phyloP scores from a whole-genome alignment of 2,888 invertebrate species.

The Aquatica leii region DNA sequence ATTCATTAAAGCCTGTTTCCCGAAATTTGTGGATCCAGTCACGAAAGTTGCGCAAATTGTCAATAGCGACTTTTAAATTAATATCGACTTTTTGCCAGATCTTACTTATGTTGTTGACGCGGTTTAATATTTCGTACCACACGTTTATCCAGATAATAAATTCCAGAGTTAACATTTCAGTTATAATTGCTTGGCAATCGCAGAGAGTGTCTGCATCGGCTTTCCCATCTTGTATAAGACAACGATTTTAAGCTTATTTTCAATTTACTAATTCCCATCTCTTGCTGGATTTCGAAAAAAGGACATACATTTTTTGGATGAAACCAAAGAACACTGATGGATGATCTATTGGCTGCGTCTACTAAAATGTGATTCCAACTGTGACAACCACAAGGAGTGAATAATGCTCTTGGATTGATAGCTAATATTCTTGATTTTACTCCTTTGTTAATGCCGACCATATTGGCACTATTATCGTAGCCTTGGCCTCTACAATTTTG shows the following conservation, averaged over 20 bases:
- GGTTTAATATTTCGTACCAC: slow-evolving; percentile 7
- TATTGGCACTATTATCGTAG: slow-evolving; percentile 43
- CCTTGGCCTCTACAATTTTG: slow-evolving; percentile 36
- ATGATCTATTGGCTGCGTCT: slow-evolving; percentile 23
- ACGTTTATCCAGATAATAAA: background rate
- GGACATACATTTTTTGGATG: slow-evolving; percentile 29
- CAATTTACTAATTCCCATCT: background rate
- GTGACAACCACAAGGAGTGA: slow-evolving; percentile 30
- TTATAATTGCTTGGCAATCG: slow-evolving; percentile 1
- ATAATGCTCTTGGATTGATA: slow-evolving; percentile 26
- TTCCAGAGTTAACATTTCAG: slow-evolving; percentile 8
- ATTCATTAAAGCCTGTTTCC: slow-evolving; percentile 4
- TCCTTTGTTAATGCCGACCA: slow-evolving; percentile 32
- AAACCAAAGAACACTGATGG: slow-evolving; percentile 29
- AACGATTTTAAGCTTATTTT: background rate
- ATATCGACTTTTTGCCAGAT: slow-evolving; percentile 9
- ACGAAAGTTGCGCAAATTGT: slow-evolving; percentile 3
- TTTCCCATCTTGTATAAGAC: slow-evolving; percentile 3
- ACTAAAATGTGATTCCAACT: slow-evolving; percentile 28
- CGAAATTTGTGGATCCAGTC: background rate
- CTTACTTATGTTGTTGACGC: background rate
- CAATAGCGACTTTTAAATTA: slow-evolving; percentile 1
- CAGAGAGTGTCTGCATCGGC: slow-evolving; percentile 2
- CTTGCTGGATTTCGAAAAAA: slow-evolving; percentile 49
- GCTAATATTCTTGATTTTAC: slow-evolving; percentile 32